phyloP scores from a whole-genome alignment of 2,888 invertebrate genomes.

The Hyposoter dolosus region DNA sequence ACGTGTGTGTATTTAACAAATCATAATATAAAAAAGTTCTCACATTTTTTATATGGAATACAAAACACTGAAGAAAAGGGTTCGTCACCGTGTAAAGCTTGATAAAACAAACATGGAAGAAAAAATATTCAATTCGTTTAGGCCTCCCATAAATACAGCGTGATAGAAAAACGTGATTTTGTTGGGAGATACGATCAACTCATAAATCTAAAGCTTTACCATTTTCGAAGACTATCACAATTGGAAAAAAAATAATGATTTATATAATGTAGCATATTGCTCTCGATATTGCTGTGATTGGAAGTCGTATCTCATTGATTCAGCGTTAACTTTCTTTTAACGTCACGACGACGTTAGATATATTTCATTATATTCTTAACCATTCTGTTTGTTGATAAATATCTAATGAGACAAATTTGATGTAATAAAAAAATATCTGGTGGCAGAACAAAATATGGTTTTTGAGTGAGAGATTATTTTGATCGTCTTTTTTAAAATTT shows the following conservation, averaged over 20 bases:
- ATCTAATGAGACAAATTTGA: background rate
- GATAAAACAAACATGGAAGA: background rate
- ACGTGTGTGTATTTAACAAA: constrained; percentile 75
- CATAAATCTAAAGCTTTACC: background rate
- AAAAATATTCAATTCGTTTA: background rate
- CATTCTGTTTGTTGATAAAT: background rate
- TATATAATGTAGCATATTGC: background rate
- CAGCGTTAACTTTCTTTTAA: background rate
- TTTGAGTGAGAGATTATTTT: too few species aligned
- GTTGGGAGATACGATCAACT: background rate
- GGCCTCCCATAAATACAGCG: background rate
- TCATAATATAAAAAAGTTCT: background rate
- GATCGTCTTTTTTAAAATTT: too few species aligned
- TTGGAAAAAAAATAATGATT: background rate
- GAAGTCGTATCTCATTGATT: background rate
- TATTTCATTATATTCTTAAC: background rate
- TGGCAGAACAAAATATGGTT: background rate
- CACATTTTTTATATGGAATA: background rate
- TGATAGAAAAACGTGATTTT: background rate
- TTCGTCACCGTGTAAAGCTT: background rate
- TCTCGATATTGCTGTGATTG: background rate
- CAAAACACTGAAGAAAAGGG: background rate
- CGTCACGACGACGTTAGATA: background rate
- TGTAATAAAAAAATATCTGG: background rate
- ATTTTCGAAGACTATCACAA: background rate